Evolutionary conservation across 2,888 invertebrate species (phyloP).

Genomic region (Rotaria socialis): DNA sequence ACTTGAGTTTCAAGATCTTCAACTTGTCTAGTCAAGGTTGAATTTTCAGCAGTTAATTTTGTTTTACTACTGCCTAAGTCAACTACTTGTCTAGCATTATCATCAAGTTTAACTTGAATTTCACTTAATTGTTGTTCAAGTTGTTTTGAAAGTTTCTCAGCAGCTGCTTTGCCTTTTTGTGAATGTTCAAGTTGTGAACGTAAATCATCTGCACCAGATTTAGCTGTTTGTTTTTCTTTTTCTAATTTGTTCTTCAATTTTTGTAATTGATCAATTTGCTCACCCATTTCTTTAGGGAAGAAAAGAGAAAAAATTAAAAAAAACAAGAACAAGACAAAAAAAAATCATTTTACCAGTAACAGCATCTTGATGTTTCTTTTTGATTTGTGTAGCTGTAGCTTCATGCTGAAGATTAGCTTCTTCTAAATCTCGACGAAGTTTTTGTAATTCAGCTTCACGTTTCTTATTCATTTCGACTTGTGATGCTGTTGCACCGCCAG

Average conservation of each 20-base stretch:
- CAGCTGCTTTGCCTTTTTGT: constrained; percentile 91
- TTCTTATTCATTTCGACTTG: constrained; percentile 94
- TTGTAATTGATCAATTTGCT: constrained; percentile 68
- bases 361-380: constrained; percentile 99
- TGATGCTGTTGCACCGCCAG: constrained; percentile 96
- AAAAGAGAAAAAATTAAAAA: too few species aligned
- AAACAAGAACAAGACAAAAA: too few species aligned
- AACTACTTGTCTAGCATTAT: constrained; percentile 88
- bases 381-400: constrained; percentile 85
- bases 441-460: constrained; percentile 96
- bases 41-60: constrained; percentile 93
- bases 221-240: constrained; percentile 97
- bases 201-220: constrained; percentile 94
- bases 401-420: constrained; percentile 98
- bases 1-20: constrained; percentile 96
- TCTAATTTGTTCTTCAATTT: constrained; percentile 66
- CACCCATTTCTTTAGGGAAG: constrained; percentile 73
- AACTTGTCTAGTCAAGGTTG: constrained; percentile 87
- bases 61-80: constrained; percentile 79
- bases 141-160: constrained; percentile 97
- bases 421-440: constrained; percentile 91
- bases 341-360: constrained; percentile 67
- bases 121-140: constrained; percentile 91
- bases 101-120: constrained; percentile 88
- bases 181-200: constrained; percentile 92